phyloP scores from a whole-genome alignment of 2,888 invertebrate genomes.

The Nemapogon koenigi region DNA sequence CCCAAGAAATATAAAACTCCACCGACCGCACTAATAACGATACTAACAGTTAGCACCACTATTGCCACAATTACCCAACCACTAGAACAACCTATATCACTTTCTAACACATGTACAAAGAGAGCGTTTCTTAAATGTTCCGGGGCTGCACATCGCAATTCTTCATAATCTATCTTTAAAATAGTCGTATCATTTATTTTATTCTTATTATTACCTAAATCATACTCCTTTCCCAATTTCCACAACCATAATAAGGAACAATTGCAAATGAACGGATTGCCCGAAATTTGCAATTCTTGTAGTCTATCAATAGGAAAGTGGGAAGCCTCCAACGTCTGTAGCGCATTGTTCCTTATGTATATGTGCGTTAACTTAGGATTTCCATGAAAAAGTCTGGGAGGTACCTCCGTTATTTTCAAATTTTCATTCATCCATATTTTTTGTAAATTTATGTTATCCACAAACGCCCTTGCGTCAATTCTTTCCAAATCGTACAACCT shows the following conservation, averaged over 20 bases:
- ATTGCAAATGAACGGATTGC: conserved; percentile 86
- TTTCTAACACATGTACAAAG: conserved; percentile 66
- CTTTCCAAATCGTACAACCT: conserved; percentile 70
- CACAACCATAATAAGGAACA: conserved; percentile 88
- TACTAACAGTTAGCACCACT: conserved; percentile 58
- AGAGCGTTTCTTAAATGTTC: conserved; percentile 57
- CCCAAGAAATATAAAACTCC: conserved; percentile 58
- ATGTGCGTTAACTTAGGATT: conserved; percentile 80
- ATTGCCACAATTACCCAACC: conserved; percentile 67
- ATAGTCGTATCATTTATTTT: conserved; percentile 37
- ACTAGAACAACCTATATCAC: conserved; percentile 68
- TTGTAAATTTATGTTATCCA: conserved; percentile 84
- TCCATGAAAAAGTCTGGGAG: conserved; percentile 83
- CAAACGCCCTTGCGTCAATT: conserved; percentile 81
- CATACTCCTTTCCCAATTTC: conserved; percentile 67
- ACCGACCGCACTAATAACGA: conserved; percentile 58
- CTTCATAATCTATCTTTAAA: conserved; percentile 62
- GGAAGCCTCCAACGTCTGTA: conserved; percentile 78
- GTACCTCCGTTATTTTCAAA: conserved; percentile 73
- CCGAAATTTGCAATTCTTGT: conserved; percentile 75
- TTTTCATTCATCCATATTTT: conserved; percentile 81
- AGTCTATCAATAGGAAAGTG: conserved; percentile 85
- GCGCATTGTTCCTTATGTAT: conserved; percentile 77
- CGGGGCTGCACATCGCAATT: conserved; percentile 66
- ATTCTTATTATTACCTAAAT: conserved; percentile 34